Conservation (phyloP, 2,888 invertebrate species). For the Chrysomela aeneicollis region DNA sequence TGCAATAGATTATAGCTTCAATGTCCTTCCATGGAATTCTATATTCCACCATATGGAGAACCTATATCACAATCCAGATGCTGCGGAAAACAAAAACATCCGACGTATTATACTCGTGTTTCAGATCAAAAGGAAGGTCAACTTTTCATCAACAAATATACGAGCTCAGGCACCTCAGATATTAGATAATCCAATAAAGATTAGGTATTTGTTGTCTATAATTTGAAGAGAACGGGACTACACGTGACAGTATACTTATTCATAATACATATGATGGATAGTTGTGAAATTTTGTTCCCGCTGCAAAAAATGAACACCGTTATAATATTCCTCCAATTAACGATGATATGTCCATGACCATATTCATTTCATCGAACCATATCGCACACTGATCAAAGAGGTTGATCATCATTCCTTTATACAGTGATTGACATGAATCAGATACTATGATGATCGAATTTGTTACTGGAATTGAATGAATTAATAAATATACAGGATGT, state of each 20-base stretch:
- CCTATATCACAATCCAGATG: too few relatives aligned
- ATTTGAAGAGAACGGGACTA: background rate
- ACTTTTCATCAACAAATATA: background rate
- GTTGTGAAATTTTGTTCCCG: background rate
- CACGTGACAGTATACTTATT: background rate
- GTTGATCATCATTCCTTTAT: conserved; percentile 24
- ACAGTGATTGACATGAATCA: conserved; percentile 28
- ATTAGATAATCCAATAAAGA: background rate
- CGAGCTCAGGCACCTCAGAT: background rate
- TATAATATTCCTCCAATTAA: background rate
- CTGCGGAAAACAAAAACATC: too few relatives aligned
- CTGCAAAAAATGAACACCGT: background rate
- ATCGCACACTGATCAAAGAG: conserved; percentile 13
- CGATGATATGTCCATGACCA: background rate
- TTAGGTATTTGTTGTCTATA: background rate
- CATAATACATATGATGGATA: background rate
- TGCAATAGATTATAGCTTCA: too few relatives aligned
- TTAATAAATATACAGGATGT: background rate
- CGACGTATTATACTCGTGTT: background rate
- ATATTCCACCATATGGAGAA: background rate
- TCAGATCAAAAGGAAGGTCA: background rate
- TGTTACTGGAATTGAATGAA: background rate
- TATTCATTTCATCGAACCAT: background rate
- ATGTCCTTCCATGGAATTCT: too few relatives aligned
- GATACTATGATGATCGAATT: conserved; percentile 19